Percentiles rank a stretch among this genome's conserved stretches.
Conservation (phyloP, 23 tunicate species). For the Diplosoma virens region DNA sequence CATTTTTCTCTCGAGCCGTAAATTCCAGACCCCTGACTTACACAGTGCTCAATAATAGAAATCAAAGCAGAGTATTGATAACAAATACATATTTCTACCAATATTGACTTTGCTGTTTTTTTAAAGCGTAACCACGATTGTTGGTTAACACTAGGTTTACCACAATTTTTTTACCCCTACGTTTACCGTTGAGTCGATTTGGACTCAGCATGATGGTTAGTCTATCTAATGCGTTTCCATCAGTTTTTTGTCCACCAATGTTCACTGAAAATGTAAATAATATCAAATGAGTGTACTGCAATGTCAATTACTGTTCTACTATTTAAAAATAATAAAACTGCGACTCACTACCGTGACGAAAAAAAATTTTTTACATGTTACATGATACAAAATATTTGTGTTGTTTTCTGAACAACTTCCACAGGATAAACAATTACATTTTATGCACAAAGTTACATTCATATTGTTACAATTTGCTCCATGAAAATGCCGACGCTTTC, state of each 20-base stretch:
- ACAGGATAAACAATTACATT: neutral
- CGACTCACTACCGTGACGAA: neutral
- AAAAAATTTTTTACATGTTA: neutral
- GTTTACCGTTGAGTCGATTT: conserved; percentile 1
- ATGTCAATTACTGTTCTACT: too few relatives aligned
- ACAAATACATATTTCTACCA: too few relatives aligned
- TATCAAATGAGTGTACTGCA: neutral
- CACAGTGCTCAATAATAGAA: too few relatives aligned
- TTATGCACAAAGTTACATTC: conserved; percentile 1
- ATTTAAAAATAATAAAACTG: neutral
- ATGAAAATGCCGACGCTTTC: neutral
- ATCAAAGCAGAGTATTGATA: too few relatives aligned
- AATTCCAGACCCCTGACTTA: too few relatives aligned
- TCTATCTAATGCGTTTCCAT: neutral
- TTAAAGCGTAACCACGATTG: too few relatives aligned
- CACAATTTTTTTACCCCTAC: neutral
- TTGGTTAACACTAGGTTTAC: neutral
- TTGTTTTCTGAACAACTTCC: conserved; percentile 5
- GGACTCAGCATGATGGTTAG: neutral
- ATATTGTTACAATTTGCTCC: neutral
- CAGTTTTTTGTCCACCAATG: neutral
- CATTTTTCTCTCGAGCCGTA: too few relatives aligned
- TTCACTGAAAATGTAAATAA: neutral
- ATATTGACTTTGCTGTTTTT: too few relatives aligned
- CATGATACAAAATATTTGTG: neutral